Percentiles rank a stretch among this genome's conserved stretches.
Evolutionary conservation across 2,888 invertebrate genomes (phyloP).

Genomic region (Pristionchus mayeri): DNA sequence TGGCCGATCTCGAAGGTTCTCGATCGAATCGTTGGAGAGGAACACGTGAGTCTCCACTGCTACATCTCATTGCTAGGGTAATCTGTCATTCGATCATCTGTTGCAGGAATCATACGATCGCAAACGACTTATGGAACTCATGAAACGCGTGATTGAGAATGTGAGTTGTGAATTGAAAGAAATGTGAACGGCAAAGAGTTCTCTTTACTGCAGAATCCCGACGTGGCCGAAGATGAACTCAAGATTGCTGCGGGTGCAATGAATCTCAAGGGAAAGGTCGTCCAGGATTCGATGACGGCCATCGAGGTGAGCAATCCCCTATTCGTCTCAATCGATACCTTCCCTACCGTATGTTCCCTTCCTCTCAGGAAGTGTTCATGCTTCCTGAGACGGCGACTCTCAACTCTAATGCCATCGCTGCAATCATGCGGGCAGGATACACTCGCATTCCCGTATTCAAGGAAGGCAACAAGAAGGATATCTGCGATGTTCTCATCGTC

Average conservation of each 20-base stretch:
- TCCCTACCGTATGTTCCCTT: not conserved
- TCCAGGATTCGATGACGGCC: not conserved
- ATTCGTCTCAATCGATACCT: not conserved
- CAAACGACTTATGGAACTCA: conserved; percentile 38
- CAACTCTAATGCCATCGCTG: not conserved
- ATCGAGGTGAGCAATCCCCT: conserved; percentile 1
- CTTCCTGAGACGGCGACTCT: conserved; percentile 43
- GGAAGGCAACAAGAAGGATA: conserved; percentile 12
- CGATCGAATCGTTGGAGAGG: conserved; percentile 5
- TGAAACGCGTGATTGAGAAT: not conserved
- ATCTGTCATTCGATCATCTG: not conserved
- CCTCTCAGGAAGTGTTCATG: conserved; percentile 49
- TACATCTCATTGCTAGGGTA: not conserved
- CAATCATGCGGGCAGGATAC: conserved; percentile 5
- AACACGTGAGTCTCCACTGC: conserved; percentile 10
- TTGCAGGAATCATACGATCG: conserved; percentile 32
- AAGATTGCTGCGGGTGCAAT: conserved; percentile 44
- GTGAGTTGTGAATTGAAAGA: not conserved
- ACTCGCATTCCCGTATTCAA: conserved; percentile 48
- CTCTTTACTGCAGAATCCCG: conserved; percentile 1
- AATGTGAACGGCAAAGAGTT: not conserved
- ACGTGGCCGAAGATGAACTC: conserved; percentile 9
- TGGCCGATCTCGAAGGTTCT: conserved; percentile 43
- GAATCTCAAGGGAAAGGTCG: not conserved
- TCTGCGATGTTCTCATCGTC: conserved; percentile 34